Evolutionary conservation across 2,113 vertebrate species (phyloP), one percentile per base, ranked within the genome.

Genomic region (Eulemur macaco): DNA sequence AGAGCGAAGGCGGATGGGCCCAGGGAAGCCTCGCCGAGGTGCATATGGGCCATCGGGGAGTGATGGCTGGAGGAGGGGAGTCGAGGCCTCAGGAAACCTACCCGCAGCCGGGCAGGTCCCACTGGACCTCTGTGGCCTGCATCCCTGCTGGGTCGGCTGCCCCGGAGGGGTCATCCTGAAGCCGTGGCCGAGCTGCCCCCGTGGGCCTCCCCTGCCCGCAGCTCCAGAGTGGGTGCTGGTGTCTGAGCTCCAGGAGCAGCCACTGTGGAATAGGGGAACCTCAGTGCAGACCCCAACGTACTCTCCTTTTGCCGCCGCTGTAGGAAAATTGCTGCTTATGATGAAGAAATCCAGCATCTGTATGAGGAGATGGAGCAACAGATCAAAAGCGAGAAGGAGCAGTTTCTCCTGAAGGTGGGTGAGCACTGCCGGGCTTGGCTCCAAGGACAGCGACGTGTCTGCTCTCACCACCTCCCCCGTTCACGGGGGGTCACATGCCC

Each of bases 361-460:
- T 99, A 99, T 42, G 99, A 99, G 84, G 99, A 99, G 98, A 99
- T 99, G 99, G 99, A 99, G 82, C 99, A 99, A 86, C 99, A 99
- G 96, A 99, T 99, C 91, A 99, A 99, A 97, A 99, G 94, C 7
- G 99, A 99, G 97, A 99, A 99, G 92, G 99, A 99, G 37, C 98
- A 98, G 90, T 99, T 99, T 97, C 97, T 99, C 27, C 96, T 99
- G 94, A 99, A 99, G 98, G 99, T 99, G 97, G 98, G 98, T 97
- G 45, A 77, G 12, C 42, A 1, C 39, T 0, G 94, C 25, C 95
- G 7, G 47, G 21, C 34, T 42, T 20, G 31, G 34, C 8, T 6
- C 88, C 45, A 27, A 8, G 4, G 74, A 52, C 58, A 1, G 21
- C 13, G 5, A 29, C 9, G 1, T 9, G 5, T 34, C 42, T 60